Conservation (phyloP, 2,888 invertebrate species). For the Bugulina stolonifera region DNA sequence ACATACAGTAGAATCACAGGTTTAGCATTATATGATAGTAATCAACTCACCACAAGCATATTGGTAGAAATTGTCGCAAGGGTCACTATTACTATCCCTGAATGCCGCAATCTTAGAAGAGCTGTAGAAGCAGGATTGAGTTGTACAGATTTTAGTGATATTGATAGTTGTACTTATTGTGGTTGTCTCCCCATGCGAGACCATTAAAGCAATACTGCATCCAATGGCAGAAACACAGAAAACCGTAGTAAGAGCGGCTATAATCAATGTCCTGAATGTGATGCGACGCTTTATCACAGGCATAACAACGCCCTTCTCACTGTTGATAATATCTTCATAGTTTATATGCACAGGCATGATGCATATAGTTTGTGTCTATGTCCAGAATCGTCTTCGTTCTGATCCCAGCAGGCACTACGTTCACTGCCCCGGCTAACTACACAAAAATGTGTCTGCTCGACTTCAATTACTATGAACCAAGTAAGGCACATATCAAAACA, state of each 20-base stretch:
- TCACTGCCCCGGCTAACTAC: too few relatives aligned
- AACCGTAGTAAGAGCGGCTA: neutral
- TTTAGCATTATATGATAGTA: too few relatives aligned
- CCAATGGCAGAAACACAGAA: neutral
- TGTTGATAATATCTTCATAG: constrained; percentile 17
- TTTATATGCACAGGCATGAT: neutral
- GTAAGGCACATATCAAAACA: too few relatives aligned
- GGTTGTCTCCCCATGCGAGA: neutral
- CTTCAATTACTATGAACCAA: too few relatives aligned
- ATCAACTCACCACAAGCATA: constrained; percentile 59
- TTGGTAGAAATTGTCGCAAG: constrained; percentile 58
- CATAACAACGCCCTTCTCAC: constrained; percentile 3
- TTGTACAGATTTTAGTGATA: neutral
- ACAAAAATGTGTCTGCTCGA: too few relatives aligned
- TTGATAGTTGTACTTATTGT: neutral
- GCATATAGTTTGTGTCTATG: too few relatives aligned
- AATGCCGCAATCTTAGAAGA: neutral
- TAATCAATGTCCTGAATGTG: neutral
- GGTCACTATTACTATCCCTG: constrained; percentile 34
- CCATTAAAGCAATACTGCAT: neutral
- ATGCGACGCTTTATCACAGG: neutral
- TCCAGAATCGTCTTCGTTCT: too few relatives aligned
- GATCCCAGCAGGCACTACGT: too few relatives aligned
- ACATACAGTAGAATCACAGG: too few relatives aligned
- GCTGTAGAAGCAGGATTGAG: neutral